Base-by-base conservation (phyloP, 2,888 invertebrate species). In the Plebejus anna region DNA sequence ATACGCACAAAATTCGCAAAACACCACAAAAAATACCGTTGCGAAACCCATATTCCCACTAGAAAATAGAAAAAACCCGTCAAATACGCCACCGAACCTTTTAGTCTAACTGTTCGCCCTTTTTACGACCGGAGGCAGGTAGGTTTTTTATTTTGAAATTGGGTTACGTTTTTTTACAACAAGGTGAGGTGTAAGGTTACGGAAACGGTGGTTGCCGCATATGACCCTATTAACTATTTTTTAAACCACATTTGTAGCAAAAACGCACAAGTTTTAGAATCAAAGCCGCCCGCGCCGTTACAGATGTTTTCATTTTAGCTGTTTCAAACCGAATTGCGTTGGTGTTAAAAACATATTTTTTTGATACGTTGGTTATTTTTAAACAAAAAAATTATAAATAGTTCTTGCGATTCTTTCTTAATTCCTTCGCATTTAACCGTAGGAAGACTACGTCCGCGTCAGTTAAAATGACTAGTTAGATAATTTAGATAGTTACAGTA, bases 161-260 rank as follows among this genome's bases (percentile, higher is more conserved):
- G 90, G 93, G 92, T 92, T 92, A 92, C 89, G 84, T 89, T 90
- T 80, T 80, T 84, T 89, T 87, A 88, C 87, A 88, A 87, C 89
- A 90, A 92, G 92, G 92, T 91, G 90, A 90, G 86, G 92, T 89
- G 86, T 93, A 87, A 84, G 84, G 91, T 93, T 94, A 92, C 93
- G 94, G 94, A 91, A 92, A 91, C 91, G 83, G 87, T 90, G 90
- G 89, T 90, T 87, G 83, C 76, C 81, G 84, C 84, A 83, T 85
- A 84, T 87, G 89, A 89, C 90, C 92, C 90, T 89, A 91, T 91
- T 92, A 90, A 89, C 86, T 84, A 81, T 84, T 87, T 89, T 73
- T 88, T 89, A 86, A 82, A 80, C 79, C 81, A 84, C 88, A 87
- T 84, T 83, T 87, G 88, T 87, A 71, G 71, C 70, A 79, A 79